A percentile compares a stretch with the other conserved stretches of the same genome.
Evolutionary conservation across 2,113 vertebrate species (phyloP).

Genomic region (Phyllostomus hastatus): DNA sequence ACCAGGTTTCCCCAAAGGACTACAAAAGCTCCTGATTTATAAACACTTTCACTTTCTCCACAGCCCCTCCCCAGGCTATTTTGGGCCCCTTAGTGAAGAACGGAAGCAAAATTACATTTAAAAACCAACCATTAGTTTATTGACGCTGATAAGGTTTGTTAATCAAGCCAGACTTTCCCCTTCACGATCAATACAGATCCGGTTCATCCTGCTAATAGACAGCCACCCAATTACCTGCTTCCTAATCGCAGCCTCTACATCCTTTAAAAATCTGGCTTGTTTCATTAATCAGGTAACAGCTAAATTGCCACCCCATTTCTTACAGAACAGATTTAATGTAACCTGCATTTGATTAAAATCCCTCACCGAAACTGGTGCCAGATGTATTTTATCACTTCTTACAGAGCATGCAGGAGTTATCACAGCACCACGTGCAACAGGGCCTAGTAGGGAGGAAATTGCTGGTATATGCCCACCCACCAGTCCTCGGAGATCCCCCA

Average conservation of each 20-base stretch:
- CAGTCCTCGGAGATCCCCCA: neutral
- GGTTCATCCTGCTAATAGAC: constrained; percentile 37
- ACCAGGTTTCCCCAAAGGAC: neutral
- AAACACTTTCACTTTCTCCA: neutral
- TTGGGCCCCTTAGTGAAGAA: neutral
- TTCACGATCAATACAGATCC: constrained; percentile 51
- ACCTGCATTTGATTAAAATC: constrained; percentile 49
- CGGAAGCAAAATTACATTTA: constrained; percentile 56
- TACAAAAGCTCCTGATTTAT: neutral
- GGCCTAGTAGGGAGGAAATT: fast-evolving
- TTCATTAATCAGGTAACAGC: constrained; percentile 44
- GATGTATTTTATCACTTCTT: neutral
- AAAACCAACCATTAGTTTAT: constrained; percentile 59
- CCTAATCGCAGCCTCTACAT: constrained; percentile 25
- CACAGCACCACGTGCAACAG: too few species aligned
- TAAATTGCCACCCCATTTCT: neutral
- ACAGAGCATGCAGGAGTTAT: neutral
- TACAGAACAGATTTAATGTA: constrained; percentile 25
- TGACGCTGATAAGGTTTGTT: constrained; percentile 50
- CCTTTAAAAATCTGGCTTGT: neutral
- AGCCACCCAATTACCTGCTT: constrained; percentile 54
- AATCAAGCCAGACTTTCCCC: constrained; percentile 57
- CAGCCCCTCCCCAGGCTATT: neutral
- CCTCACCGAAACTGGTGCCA: neutral
- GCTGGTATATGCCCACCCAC: neutral